A percentile compares a stretch with the other conserved stretches of the same genome.
These are phyloP conservation scores for Sipha maydis DNA, from an alignment of 2,888 invertebrate genomes.

Conservation along the genomic window DNA sequence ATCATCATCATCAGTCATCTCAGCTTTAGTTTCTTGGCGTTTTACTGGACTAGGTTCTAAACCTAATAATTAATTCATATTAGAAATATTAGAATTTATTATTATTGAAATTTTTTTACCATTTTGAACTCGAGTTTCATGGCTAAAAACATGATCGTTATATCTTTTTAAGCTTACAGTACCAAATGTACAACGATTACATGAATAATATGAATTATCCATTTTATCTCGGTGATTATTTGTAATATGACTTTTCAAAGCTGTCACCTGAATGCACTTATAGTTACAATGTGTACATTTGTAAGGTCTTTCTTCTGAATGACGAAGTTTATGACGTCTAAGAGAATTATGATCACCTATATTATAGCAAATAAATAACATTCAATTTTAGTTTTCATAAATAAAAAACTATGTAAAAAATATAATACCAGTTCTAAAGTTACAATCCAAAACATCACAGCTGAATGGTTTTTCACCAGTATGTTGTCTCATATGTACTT, in stretches of 20 bases:
- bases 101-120: background rate
- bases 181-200: conserved; percentile 53
- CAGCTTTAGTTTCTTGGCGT: conserved; percentile 51
- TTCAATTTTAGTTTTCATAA: background rate
- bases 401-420: background rate
- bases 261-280: conserved; percentile 75
- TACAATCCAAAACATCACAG: conserved; percentile 76
- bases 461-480: conserved; percentile 82
- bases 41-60: conserved; percentile 49
- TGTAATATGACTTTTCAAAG: conserved; percentile 56
- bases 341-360: conserved; percentile 85
- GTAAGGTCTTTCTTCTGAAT: conserved; percentile 80
- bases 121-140: conserved; percentile 55
- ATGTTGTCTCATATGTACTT: conserved; percentile 80
- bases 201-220: conserved; percentile 47
- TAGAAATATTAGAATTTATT: background rate
- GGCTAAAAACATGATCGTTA: conserved; percentile 42
- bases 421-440: conserved; percentile 64
- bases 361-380: conserved; percentile 65
- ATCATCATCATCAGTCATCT: conserved; percentile 59
- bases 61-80: conserved; percentile 21
- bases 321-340: conserved; percentile 80
- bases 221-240: conserved; percentile 49
- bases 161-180: conserved; percentile 54
- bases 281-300: conserved; percentile 83